These are phyloP conservation scores for Toxotes chatareus DNA, from an alignment of 2,113 vertebrate genomes.

Conservation along the genomic window DNA sequence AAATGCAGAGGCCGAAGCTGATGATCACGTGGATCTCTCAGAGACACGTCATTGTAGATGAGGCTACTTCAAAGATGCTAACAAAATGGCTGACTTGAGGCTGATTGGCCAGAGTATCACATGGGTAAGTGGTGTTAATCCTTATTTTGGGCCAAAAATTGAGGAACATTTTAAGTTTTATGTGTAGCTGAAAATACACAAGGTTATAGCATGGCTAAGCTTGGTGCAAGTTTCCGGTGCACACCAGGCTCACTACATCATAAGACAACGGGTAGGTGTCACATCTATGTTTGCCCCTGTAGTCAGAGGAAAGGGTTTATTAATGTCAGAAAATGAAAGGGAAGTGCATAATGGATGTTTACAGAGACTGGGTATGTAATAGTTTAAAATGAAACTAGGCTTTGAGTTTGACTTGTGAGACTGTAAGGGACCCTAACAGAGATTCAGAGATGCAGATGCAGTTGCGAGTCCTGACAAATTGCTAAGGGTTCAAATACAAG, in stretches of 20 bases:
- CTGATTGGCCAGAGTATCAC: not conserved
- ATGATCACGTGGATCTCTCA: conserved; percentile 7
- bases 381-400: conserved; percentile 45
- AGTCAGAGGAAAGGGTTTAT: not conserved
- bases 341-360: conserved; percentile 5
- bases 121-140: not conserved
- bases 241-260: not conserved
- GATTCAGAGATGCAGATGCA: conserved; percentile 31
- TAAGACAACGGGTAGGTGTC: not conserved
- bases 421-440: conserved; percentile 43
- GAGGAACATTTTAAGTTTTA: conserved; percentile 9
- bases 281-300: not conserved
- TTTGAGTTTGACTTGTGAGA: conserved; percentile 28
- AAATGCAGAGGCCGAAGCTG: conserved; percentile 10
- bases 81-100: not conserved
- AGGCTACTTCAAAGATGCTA: not conserved
- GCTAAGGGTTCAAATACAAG: conserved; percentile 74
- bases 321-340: conserved; percentile 29
- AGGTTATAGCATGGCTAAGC: not conserved
- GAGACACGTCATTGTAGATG: not conserved
- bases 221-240: not conserved
- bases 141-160: not conserved
- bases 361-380: not conserved
- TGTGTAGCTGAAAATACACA: not conserved
- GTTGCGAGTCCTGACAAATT: conserved; percentile 62